phyloP scores from a whole-genome alignment of 2,797 vertebrate genomes.

The Diplodus puntazzo region DNA sequence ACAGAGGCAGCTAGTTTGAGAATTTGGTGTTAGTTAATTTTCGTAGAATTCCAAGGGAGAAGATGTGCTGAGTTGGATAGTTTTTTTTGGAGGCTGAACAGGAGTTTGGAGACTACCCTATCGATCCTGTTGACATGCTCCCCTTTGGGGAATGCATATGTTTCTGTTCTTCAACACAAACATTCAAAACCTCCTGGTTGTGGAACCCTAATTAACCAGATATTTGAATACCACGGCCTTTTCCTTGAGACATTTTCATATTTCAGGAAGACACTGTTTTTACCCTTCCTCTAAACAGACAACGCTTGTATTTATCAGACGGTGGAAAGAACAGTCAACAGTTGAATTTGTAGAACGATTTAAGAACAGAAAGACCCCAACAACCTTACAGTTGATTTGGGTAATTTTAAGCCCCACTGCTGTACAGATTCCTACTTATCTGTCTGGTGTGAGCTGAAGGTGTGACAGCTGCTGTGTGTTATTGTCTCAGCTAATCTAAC shows the following conservation, averaged over 20 bases:
- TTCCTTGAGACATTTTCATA: slow-evolving; percentile 81
- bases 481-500: slow-evolving; percentile 65
- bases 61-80: slow-evolving; percentile 74
- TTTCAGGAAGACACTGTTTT: slow-evolving; percentile 77
- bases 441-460: slow-evolving; percentile 45
- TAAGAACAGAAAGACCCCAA: slow-evolving; percentile 21
- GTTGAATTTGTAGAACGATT: slow-evolving; percentile 35
- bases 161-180: slow-evolving; percentile 79
- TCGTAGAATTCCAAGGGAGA: slow-evolving; percentile 61
- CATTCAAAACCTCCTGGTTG: slow-evolving; percentile 74
- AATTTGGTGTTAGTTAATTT: slow-evolving; percentile 62
- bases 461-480: slow-evolving; percentile 64
- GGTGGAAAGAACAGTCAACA: slow-evolving; percentile 38
- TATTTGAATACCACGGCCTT: slow-evolving; percentile 83
- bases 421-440: slow-evolving; percentile 45
- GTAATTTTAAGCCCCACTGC: slow-evolving; percentile 32
- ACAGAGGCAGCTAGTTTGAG: slow-evolving; percentile 36
- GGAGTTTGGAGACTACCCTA: slow-evolving; percentile 73
- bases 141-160: slow-evolving; percentile 83
- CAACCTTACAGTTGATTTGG: slow-evolving; percentile 20
- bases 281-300: slow-evolving; percentile 66
- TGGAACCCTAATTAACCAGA: slow-evolving; percentile 79
- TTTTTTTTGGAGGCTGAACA: slow-evolving; percentile 70
- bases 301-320: slow-evolving; percentile 57
- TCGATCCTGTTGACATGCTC: slow-evolving; percentile 81